phyloP scores from a whole-genome alignment of 1,140 invertebrate genomes.

The Mya arenaria region DNA sequence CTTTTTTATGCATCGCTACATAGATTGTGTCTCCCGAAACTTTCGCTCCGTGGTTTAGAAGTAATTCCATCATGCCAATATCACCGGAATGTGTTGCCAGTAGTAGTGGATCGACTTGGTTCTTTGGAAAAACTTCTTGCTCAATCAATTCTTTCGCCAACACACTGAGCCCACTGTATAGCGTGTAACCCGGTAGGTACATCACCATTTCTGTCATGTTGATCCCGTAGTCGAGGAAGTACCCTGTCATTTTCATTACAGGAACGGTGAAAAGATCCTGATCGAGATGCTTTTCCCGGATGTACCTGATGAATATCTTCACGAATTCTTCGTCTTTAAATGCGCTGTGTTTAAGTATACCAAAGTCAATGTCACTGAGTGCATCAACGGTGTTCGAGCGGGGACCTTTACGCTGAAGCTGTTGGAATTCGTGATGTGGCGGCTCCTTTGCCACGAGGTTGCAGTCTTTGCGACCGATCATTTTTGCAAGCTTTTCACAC shows the following conservation, averaged over 20 bases:
- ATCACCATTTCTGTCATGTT: constrained; percentile 10
- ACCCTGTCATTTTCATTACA: constrained; percentile 25
- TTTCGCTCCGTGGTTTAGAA: constrained; percentile 3
- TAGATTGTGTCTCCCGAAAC: constrained; percentile 33
- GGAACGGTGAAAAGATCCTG: neutral
- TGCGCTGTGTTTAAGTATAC: constrained; percentile 27
- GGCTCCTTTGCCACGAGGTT: neutral
- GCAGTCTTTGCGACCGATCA: constrained; percentile 13
- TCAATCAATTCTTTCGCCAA: constrained; percentile 16
- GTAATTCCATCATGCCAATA: neutral
- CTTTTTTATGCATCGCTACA: neutral
- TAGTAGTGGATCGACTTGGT: constrained; percentile 1
- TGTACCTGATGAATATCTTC: neutral
- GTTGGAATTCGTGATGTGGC: neutral
- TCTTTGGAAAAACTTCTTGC: neutral
- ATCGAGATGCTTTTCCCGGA: neutral
- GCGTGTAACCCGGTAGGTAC: constrained; percentile 15
- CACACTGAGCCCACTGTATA: constrained; percentile 2
- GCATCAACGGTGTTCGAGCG: neutral
- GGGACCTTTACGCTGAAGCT: neutral
- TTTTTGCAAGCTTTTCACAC: neutral
- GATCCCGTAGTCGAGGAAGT: constrained; percentile 41
- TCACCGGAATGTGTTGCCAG: constrained; percentile 36
- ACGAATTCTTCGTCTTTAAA: constrained; percentile 13
- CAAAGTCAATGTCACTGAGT: constrained; percentile 21